Evolutionary conservation across 1,140 invertebrate species (phyloP), one percentile per base, ranked within the genome.

Genomic region (Idris sp.): DNA sequence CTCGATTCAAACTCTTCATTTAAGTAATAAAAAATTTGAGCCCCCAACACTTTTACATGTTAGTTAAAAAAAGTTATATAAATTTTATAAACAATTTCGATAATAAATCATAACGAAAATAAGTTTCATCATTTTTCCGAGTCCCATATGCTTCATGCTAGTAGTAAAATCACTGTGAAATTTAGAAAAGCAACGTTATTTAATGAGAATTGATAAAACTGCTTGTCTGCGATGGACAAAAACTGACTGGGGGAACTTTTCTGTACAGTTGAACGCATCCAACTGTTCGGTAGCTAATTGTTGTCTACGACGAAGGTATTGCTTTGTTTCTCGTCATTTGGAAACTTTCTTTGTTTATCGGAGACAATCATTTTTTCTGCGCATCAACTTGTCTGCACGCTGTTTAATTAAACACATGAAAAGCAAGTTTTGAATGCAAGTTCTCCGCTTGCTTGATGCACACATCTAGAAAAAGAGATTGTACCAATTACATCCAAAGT

Each of bases 281-380:
- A 38, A 64, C 68, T 51, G 36, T 72, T 64, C 35, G 18, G 56
- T 56, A 72, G 58, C 51, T 72, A 72, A 72, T 72, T 72, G 68
- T 72, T 72, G 58, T 72, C 68, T 72, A 51, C 68, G 58, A 41
- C 51, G 58, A 28, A 72, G 68, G 28, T 19, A 51, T 14, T 25
- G 51, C 51, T 58, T 72, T 72, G 68, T 72, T 15, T 10, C 13
- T 31, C n/a, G 41, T 11, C 33, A 64, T 72, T 72, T 64, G 41
- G 49, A 49, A 72, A 72, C 68, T 72, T 72, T 56, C 67, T 71
- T 71, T 71, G 67, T 71, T 59, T 62, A 62, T 58, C 58, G 44
- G 49, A 72, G 58, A 62, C 68, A 72, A 72, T 72, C 26, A 72
- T 72, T 62, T 72, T 72, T 72, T 72, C 51, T 49, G 58, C 22